Evolutionary conservation across 2,888 invertebrate species (phyloP).

Genomic region (Lepetodrilus schrolli): DNA sequence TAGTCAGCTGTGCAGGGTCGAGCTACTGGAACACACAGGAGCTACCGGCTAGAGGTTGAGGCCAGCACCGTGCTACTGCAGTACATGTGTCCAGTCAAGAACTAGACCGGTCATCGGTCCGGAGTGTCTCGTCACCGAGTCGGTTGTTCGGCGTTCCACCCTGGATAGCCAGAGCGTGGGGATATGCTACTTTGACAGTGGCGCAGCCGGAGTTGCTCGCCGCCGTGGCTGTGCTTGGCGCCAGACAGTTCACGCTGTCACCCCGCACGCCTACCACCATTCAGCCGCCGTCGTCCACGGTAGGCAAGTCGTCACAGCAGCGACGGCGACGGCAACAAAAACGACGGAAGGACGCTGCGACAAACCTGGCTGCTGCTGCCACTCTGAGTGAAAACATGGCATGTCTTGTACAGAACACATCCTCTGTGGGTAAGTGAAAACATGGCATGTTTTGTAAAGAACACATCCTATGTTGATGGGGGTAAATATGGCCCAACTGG

Average conservation of each 20-base stretch:
- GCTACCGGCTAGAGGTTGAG: not conserved
- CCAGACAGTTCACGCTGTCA: slow-evolving; percentile 22
- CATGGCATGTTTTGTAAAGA: no score
- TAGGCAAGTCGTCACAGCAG: not conserved
- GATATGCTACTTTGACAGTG: not conserved
- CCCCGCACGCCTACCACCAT: slow-evolving; percentile 12
- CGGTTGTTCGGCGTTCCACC: not conserved
- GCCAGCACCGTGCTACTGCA: slow-evolving; percentile 1
- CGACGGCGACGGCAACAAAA: slow-evolving; percentile 5
- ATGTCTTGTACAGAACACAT: slow-evolving; percentile 39
- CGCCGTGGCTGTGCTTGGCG: not conserved
- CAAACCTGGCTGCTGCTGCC: slow-evolving; percentile 22
- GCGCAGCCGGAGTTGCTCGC: not conserved
- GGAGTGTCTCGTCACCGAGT: no score
- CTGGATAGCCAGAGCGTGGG: not conserved
- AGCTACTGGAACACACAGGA: not conserved
- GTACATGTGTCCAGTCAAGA: not conserved
- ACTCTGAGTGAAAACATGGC: slow-evolving; percentile 38
- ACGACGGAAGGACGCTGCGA: not conserved
- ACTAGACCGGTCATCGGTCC: not conserved
- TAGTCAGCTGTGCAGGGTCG: not conserved
- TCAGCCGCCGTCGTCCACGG: slow-evolving; percentile 4
- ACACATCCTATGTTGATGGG: no score
- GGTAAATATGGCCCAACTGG: slow-evolving; percentile 39
- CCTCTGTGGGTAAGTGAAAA: slow-evolving; percentile 35